A percentile compares a stretch with the other conserved stretches of the same genome.
Evolutionary conservation across 2,888 invertebrate species (phyloP).

Genomic region (Flexamia atlantica): DNA sequence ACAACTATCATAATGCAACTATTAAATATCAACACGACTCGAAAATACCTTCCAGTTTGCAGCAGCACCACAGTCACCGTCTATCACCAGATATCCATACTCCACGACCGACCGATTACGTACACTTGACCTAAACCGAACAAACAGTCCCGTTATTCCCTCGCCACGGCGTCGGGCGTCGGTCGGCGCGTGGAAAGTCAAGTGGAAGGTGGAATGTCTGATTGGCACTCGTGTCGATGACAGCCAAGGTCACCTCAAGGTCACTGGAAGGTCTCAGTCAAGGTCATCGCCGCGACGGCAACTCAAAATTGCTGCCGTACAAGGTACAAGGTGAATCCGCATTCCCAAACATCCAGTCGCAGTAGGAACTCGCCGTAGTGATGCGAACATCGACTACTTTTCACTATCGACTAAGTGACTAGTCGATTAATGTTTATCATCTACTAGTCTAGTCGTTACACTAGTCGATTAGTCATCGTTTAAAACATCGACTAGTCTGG

Average conservation of each 20-base stretch:
- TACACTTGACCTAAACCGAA: neutral
- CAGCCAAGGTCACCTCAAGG: slow-evolving; percentile 3
- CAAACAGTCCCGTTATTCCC: neutral
- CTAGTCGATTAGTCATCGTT: too few relatives aligned
- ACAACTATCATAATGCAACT: too few relatives aligned
- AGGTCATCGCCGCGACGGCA: slow-evolving; percentile 19
- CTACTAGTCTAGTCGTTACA: too few relatives aligned
- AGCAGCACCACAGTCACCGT: too few relatives aligned
- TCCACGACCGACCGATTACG: neutral
- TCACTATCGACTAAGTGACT: too few relatives aligned
- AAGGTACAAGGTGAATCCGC: slow-evolving; percentile 18
- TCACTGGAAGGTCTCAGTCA: slow-evolving; percentile 41
- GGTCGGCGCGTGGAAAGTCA: neutral
- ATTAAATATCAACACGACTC: too few relatives aligned
- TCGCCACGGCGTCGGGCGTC: too few relatives aligned
- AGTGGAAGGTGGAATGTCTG: neutral
- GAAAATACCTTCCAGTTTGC: too few relatives aligned
- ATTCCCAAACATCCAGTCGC: slow-evolving; percentile 18
- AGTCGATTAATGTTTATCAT: too few relatives aligned
- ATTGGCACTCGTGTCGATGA: slow-evolving; percentile 13
- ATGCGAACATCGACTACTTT: too few relatives aligned
- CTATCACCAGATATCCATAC: neutral
- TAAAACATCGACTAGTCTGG: too few relatives aligned
- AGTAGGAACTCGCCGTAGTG: too few relatives aligned
- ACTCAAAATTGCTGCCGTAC: slow-evolving; percentile 38